Percentiles rank a stretch among this genome's conserved stretches.
Conservation (phyloP, 2,113 vertebrate species). For the Pyxicephalus adspersus region DNA sequence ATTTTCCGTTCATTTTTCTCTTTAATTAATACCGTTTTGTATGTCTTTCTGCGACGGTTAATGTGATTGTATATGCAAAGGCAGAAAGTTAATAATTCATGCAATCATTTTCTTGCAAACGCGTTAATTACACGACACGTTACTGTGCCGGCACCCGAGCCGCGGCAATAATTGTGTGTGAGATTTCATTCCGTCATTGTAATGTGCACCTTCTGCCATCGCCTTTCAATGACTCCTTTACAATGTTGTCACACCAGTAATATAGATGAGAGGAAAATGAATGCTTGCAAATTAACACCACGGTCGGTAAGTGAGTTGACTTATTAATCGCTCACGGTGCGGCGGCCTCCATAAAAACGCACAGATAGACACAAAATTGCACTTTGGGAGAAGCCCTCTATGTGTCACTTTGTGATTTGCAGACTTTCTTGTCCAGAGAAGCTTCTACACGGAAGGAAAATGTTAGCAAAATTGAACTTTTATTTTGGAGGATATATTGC, state of each 20-base stretch:
- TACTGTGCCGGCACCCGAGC: not conserved
- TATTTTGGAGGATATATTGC: not conserved
- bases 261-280: not conserved
- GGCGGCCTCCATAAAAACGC: not conserved
- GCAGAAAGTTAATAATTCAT: slow-evolving; percentile 47
- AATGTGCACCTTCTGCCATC: not conserved
- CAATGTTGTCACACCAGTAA: slow-evolving; percentile 6
- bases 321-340: not conserved
- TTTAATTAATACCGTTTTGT: not conserved
- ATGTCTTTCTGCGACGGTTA: not conserved
- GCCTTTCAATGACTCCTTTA: not conserved
- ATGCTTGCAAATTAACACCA: slow-evolving; percentile 19
- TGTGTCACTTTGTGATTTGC: slow-evolving; percentile 27
- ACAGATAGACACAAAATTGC: not conserved
- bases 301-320: not conserved
- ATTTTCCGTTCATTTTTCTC: not conserved
- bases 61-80: slow-evolving; percentile 37
- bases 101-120: slow-evolving; percentile 40
- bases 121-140: slow-evolving; percentile 38
- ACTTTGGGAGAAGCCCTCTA: not conserved
- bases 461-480: not conserved
- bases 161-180: slow-evolving; percentile 30
- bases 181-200: slow-evolving; percentile 16
- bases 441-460: not conserved
- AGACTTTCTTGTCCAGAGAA: not conserved